These are phyloP conservation scores for Plagodis dolabraria DNA, from an alignment of 2,888 invertebrate genomes.

Conservation along the genomic window DNA sequence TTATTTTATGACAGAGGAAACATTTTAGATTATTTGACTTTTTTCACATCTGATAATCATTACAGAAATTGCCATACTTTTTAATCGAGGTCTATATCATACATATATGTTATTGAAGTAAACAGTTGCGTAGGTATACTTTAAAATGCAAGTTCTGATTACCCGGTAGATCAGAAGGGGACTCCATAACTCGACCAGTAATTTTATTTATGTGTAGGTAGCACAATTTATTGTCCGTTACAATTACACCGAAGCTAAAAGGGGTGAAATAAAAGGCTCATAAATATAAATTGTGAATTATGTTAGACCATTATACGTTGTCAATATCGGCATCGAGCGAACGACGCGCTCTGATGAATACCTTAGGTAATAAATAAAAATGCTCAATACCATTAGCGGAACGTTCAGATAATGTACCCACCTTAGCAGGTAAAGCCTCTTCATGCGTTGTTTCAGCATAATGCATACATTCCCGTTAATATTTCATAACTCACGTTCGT, in stretches of 20 bases:
- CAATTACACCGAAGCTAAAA: slow-evolving; percentile 27
- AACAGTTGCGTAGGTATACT: no score
- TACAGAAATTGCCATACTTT: no score
- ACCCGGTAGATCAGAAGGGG: no score
- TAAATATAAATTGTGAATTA: slow-evolving; percentile 56
- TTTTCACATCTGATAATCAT: no score
- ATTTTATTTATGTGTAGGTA: slow-evolving; percentile 15
- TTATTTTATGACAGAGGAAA: slow-evolving; percentile 3
- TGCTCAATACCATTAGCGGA: slow-evolving; percentile 66
- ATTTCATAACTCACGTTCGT: slow-evolving; percentile 69
- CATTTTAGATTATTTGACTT: background rate
- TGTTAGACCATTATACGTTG: slow-evolving; percentile 49
- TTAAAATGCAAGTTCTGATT: no score
- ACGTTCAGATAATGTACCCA: slow-evolving; percentile 68
- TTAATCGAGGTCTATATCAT: no score
- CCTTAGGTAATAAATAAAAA: slow-evolving; percentile 66
- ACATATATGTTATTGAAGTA: no score
- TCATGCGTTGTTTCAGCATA: slow-evolving; percentile 63
- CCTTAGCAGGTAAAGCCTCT: slow-evolving; percentile 52
- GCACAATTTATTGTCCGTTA: slow-evolving; percentile 24
- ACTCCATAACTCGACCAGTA: slow-evolving; percentile 1
- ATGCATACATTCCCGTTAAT: slow-evolving; percentile 66
- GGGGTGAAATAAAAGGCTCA: slow-evolving; percentile 44
- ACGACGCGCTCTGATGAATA: slow-evolving; percentile 54
- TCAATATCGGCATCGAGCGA: slow-evolving; percentile 47